phyloP scores from a whole-genome alignment of 2,113 vertebrate genomes.

The Polyodon spathula region DNA sequence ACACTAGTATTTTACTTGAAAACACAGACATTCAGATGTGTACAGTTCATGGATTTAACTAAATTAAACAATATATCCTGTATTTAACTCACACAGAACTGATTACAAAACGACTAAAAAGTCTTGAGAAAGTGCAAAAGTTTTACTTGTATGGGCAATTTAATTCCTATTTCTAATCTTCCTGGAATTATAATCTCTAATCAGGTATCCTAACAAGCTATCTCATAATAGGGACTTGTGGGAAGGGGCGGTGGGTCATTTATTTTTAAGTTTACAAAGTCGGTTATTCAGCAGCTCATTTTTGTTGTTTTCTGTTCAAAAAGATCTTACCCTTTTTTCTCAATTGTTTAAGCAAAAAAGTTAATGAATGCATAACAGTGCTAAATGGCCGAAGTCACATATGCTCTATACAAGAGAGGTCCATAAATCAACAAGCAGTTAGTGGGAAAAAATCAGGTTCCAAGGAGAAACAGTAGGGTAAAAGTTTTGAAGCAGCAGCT shows the following conservation, averaged over 20 bases:
- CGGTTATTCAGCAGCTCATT: conserved; percentile 30
- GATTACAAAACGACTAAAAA: no score
- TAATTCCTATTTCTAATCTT: no score
- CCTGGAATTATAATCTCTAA: neutral
- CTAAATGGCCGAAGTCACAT: conserved; percentile 54
- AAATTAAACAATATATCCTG: no score
- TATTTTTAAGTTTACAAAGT: conserved; percentile 17
- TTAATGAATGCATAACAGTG: conserved; percentile 38
- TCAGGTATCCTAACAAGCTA: neutral
- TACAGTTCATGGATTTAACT: no score
- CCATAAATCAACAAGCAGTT: conserved; percentile 77
- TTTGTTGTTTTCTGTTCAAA: conserved; percentile 34
- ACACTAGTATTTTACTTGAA: no score
- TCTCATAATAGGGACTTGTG: conserved; percentile 5
- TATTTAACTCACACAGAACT: no score
- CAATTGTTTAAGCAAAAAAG: conserved; percentile 47
- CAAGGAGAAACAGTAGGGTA: conserved; percentile 45
- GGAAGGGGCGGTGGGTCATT: conserved; percentile 15
- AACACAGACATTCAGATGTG: no score
- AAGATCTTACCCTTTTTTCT: conserved; percentile 51
- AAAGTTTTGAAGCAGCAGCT: conserved; percentile 16
- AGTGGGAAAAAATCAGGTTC: conserved; percentile 63
- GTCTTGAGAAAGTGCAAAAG: no score
- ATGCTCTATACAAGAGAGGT: conserved; percentile 51
- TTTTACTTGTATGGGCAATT: no score